These are phyloP conservation scores for Gallinago solitaria DNA, from an alignment of 2,797 vertebrate species.

Conservation along the genomic window DNA sequence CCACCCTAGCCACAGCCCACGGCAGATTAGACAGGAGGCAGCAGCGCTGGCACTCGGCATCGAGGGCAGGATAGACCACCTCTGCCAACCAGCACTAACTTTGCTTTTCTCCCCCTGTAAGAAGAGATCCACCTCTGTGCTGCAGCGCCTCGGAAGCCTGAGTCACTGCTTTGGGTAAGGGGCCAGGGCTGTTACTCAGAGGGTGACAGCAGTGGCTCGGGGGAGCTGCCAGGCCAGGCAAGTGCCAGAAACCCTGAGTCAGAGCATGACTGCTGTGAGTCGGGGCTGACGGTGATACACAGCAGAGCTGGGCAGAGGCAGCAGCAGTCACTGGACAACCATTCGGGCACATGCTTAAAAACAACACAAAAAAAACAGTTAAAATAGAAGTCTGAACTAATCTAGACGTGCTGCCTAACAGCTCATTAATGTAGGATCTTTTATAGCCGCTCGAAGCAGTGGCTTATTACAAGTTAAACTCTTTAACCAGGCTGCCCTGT, in stretches of 20 bases:
- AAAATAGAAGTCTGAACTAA: neutral
- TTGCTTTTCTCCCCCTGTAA: neutral
- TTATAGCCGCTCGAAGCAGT: neutral
- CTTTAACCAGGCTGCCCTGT: neutral
- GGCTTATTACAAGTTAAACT: neutral
- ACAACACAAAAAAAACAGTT: neutral
- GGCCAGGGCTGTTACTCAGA: conserved; percentile 57
- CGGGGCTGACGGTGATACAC: neutral
- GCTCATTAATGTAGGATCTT: neutral
- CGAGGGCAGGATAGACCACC: neutral
- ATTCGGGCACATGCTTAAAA: neutral
- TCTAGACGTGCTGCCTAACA: neutral
- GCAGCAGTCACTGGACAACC: neutral
- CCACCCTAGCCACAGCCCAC: neutral
- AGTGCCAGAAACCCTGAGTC: conserved; percentile 52
- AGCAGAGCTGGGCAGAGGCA: neutral
- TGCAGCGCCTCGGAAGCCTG: neutral
- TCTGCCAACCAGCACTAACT: neutral
- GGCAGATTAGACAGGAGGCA: neutral
- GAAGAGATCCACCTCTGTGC: neutral
- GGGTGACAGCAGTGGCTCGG: neutral
- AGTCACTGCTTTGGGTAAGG: conserved; percentile 35
- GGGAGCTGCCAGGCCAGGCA: neutral
- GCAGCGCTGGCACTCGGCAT: accelerated
- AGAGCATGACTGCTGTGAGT: neutral